These are phyloP conservation scores for Cantharis flavilabris DNA, from an alignment of 2,888 invertebrate genomes.

Conservation along the genomic window DNA sequence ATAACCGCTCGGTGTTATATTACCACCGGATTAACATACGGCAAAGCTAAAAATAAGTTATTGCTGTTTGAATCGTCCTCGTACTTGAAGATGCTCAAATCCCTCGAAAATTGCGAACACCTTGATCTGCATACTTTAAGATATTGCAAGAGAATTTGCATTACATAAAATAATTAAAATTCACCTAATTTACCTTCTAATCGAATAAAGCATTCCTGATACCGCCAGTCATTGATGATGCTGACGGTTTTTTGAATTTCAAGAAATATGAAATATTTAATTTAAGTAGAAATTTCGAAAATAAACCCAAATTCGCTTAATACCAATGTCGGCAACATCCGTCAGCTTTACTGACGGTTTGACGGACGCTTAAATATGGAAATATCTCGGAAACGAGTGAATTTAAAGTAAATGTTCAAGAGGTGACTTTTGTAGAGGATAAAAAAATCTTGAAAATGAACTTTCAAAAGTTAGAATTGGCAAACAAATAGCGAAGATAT, in stretches of 20 bases:
- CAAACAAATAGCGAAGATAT: neutral
- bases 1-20: neutral
- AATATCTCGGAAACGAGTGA: neutral
- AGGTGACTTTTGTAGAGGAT: neutral
- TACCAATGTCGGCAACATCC: too few species aligned
- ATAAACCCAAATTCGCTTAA: too few species aligned
- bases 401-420: neutral
- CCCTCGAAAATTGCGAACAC: neutral
- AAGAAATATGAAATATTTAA: neutral
- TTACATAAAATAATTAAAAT: neutral
- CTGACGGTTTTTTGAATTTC: neutral
- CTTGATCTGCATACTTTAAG: neutral
- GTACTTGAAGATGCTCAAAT: neutral
- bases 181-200: neutral
- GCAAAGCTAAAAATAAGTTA: neutral
- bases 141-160: neutral
- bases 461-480: neutral
- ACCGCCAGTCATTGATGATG: too few species aligned
- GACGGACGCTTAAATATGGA: neutral
- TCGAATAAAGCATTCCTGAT: too few species aligned
- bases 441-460: neutral
- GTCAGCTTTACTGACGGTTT: neutral
- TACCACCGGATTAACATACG: neutral
- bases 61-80: neutral
- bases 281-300: too few species aligned